Percentiles rank a stretch among this genome's conserved stretches.
Conservation (phyloP, 2,888 invertebrate species). For the Ochlodes sylvanus region DNA sequence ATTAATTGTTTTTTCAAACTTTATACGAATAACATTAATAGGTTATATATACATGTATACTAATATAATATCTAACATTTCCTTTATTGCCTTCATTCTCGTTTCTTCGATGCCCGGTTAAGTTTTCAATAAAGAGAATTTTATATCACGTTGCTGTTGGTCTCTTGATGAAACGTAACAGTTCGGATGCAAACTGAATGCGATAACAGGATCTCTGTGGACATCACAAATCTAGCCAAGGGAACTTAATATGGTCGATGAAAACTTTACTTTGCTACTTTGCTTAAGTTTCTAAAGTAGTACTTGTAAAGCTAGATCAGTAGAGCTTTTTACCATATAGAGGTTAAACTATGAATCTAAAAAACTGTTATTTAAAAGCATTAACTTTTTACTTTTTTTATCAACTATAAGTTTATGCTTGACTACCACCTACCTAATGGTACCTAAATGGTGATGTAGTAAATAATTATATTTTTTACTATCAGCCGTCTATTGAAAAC, state of each 20-base stretch:
- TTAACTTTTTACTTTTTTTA: too few species aligned
- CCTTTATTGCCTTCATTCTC: not conserved
- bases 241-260: not conserved
- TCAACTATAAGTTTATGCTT: too few species aligned
- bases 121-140: constrained; percentile 22
- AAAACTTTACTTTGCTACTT: not conserved
- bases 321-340: too few species aligned
- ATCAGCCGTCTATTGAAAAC: too few species aligned
- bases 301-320: not conserved
- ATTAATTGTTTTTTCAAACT: too few species aligned
- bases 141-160: constrained; percentile 8
- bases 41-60: too few species aligned
- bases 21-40: too few species aligned
- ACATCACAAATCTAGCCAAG: not conserved
- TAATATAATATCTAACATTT: not conserved
- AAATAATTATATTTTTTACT: too few species aligned
- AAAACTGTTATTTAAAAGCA: too few species aligned
- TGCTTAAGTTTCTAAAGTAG: not conserved
- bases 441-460: too few species aligned
- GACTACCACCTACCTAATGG: too few species aligned
- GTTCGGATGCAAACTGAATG: constrained; percentile 13
- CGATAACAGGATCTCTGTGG: not conserved
- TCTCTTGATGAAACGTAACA: constrained; percentile 12
- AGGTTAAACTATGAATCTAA: too few species aligned
- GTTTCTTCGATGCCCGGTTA: not conserved